A percentile compares a stretch with the other conserved stretches of the same genome.
phyloP scores from a whole-genome alignment of 2,113 vertebrate species.

The Neolamprologus toae region DNA sequence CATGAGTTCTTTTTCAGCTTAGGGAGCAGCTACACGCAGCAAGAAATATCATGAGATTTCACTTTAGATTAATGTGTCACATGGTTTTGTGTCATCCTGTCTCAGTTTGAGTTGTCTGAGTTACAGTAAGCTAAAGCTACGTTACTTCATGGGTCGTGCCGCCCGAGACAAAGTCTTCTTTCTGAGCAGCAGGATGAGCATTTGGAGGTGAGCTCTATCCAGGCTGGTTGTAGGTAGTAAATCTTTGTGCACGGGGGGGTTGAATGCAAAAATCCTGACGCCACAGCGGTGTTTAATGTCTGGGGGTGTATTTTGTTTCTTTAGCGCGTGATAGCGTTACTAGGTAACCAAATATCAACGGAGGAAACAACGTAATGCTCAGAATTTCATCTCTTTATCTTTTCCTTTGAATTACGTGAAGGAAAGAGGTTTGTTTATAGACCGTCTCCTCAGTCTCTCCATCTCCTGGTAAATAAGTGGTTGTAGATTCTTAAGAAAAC shows the following conservation, averaged over 20 bases:
- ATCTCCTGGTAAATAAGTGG: background rate
- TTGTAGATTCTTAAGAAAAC: background rate
- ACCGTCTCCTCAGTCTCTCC: rapidly evolving
- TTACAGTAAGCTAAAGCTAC: background rate
- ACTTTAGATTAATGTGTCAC: background rate
- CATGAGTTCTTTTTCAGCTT: rapidly evolving
- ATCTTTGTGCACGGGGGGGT: background rate
- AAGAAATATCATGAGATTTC: background rate
- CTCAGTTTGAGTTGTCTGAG: background rate
- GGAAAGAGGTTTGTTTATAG: background rate
- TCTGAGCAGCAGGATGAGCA: background rate
- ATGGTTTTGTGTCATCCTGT: background rate
- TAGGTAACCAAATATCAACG: background rate
- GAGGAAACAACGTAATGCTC: background rate
- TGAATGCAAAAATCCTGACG: background rate
- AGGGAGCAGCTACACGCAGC: background rate
- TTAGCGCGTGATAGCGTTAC: background rate
- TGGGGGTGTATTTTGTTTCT: background rate
- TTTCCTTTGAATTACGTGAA: background rate
- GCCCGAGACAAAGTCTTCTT: background rate
- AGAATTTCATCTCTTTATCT: background rate
- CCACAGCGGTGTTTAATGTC: background rate
- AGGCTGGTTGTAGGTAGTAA: background rate
- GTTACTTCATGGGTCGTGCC: background rate
- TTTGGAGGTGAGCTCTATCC: background rate